phyloP scores from a whole-genome alignment of 2,888 invertebrate species.

The Lasioglossum oenotherae region DNA sequence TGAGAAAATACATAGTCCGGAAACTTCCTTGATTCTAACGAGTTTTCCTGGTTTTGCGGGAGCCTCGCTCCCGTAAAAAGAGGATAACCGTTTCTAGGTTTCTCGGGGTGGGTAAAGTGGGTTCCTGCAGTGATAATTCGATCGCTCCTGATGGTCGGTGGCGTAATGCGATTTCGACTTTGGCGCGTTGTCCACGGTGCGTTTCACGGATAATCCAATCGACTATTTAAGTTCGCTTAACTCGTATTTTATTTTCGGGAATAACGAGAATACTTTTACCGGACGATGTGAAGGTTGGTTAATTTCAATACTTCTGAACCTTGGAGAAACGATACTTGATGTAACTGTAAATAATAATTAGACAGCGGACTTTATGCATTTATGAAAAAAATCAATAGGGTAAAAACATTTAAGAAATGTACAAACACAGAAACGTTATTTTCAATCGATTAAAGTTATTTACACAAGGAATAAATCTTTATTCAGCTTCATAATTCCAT shows the following conservation, averaged over 20 bases:
- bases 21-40: conserved; percentile 4
- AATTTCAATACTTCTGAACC: neutral
- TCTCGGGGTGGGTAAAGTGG: neutral
- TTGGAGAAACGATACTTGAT: too few species aligned
- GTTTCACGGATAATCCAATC: neutral
- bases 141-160: neutral
- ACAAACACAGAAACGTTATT: too few species aligned
- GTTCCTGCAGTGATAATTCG: neutral
- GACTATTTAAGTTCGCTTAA: neutral
- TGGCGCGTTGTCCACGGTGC: neutral
- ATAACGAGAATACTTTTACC: neutral
- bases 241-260: neutral
- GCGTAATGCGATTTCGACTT: neutral
- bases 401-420: too few species aligned
- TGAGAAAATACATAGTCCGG: neutral
- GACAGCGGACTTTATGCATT: too few species aligned
- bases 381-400: too few species aligned
- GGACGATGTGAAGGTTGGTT: neutral
- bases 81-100: neutral
- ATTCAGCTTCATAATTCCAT: too few species aligned
- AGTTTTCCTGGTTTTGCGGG: neutral
- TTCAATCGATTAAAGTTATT: too few species aligned
- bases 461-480: too few species aligned
- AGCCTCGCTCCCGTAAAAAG: neutral
- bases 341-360: too few species aligned